Evolutionary conservation across 2,113 vertebrate genomes (phyloP), one percentile per base, ranked within the genome.

Genomic region (Saiga tatarica): DNA sequence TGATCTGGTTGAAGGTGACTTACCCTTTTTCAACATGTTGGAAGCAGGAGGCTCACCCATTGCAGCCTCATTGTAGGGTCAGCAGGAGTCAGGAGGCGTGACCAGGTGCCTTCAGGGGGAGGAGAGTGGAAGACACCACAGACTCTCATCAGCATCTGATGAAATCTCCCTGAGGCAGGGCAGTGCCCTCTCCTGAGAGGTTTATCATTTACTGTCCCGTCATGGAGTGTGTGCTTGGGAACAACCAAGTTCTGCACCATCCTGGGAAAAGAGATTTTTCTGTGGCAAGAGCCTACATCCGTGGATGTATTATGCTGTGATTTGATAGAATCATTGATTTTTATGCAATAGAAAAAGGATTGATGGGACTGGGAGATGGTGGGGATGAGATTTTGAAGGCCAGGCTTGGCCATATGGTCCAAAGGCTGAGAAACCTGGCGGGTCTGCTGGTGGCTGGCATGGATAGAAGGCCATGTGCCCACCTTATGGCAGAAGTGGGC

Each of bases 391-490:
- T 25, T 47, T 17, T 39, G 91, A 91, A 30, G 21, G 33, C 79
- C 9, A 13, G 53, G 9, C 13, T 30, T 36, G n/a, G 45, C 36
- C 10, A 33, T 33, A 47, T 28, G 12, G 88, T 50, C 47, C 45
- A n/a, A 19, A 64, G 59, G 89, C 78, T 15, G 53, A 67, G 55
- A 30, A 42, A 23, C 7, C 25, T 28, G 8, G 25, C 3, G 2
- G 4, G 39, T 52, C 60, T 39, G 10, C 57, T 33, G 12, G 90
- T 79, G 50, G 30, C 81, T 26, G 6, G 30, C 0, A 5, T 0
- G 0, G 42, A 39, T 19, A 0, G 12, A 42, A 30, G 33, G 36
- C 53, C 23, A 0, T 0, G 33, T 39, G 9, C 36, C 67, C 62
- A 10, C 53, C 39, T 57, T 3, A 7, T 0, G 2, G 53, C 8